Evolutionary conservation across 2,797 vertebrate species (phyloP), one percentile per base, ranked within the genome.

Genomic region (Oreochromis grahami): DNA sequence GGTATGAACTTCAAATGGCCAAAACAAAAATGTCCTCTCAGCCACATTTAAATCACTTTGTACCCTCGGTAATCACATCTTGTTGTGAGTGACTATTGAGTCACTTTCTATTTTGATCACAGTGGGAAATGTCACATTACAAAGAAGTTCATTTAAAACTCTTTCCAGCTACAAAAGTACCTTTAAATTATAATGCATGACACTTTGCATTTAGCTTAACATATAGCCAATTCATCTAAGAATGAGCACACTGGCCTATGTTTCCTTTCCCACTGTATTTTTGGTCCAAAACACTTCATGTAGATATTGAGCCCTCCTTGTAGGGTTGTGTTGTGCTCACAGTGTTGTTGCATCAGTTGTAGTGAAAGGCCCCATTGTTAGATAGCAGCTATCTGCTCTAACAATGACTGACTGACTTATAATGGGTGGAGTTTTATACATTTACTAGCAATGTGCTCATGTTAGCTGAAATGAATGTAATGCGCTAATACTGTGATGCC

Each of bases 1-100:
- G n/a, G 9, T 56, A n/a, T 70, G 88, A 93, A 95, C 91, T 89
- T 94, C 93, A 93, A 63, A 90, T 92, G 93, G 90, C 79, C 93
- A 92, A 93, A 88, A 74, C 55, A 13, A 43, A 83, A 87, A 88
- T 5, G 26, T 63, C 77, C 45, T 79, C 74, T 83, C 80, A 76
- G 53, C 70, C 83, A 92, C 80, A 89, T 82, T 80, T 77, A 78
- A 83, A 90, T 74, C 60, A 53, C 76, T 72, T 86, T 56, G 48
- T 87, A 55, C 74, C 53, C 60, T 60, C 2, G 5, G 58, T 78
- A 79, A 87, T 26, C 58, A 36, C 34, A 86, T 81, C 77, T 80
- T 92, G 77, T 38, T 38, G 76, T 76, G 36, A 86, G 78, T 29
- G 65, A 43, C 21, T 1, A 26, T 0, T 70, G 41, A 45, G 68